phyloP scores from a whole-genome alignment of 2,797 vertebrate species.

The Graptemys geographica region DNA sequence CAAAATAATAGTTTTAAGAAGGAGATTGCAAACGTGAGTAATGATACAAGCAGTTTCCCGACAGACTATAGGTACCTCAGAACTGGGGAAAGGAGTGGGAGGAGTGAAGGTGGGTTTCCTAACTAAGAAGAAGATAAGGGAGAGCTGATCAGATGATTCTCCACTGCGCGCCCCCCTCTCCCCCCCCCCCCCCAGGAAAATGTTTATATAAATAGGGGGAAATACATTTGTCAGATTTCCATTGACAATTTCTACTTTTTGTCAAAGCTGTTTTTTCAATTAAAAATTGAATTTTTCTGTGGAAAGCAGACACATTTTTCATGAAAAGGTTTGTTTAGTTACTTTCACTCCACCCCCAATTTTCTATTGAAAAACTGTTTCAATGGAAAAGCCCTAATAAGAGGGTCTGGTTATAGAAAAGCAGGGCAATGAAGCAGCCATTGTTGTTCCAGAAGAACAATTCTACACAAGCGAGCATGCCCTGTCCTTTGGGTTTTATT shows the following conservation, averaged over 20 bases:
- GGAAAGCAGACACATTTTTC: not conserved
- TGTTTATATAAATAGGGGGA: not conserved
- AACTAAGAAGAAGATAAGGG: not conserved
- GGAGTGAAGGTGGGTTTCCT: not conserved
- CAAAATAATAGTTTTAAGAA: not conserved
- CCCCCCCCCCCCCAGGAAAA: not conserved
- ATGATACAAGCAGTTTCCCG: not conserved
- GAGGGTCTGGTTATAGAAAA: not conserved
- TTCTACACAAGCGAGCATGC: rapidly evolving
- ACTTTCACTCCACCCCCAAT: too few species aligned
- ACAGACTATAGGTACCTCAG: not conserved
- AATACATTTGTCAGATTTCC: not conserved
- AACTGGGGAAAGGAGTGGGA: not conserved
- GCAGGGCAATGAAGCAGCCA: not conserved
- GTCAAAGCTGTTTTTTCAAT: not conserved
- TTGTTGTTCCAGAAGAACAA: not conserved
- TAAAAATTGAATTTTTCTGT: not conserved
- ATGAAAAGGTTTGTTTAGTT: not conserved
- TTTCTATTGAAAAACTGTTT: not conserved
- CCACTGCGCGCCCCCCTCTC: too few species aligned
- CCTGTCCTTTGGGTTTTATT: not conserved
- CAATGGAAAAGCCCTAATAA: not conserved
- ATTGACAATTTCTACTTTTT: not conserved
- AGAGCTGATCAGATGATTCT: not conserved
- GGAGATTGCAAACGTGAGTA: not conserved